Conservation (phyloP, 2,888 invertebrate species). For the Sminthurinus aureus region DNA sequence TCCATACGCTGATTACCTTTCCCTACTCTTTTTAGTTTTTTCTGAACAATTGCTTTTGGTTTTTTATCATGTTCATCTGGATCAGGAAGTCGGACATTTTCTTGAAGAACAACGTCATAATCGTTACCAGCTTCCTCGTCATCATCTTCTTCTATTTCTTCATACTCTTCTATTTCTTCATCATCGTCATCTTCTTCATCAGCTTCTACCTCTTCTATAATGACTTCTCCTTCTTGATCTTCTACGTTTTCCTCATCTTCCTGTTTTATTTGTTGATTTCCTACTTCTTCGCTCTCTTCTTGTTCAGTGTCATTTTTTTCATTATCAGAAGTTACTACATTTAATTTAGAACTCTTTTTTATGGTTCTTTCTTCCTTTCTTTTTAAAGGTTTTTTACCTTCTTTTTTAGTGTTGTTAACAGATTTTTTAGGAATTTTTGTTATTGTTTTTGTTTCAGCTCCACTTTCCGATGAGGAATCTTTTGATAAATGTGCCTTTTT, state of each 20-base stretch:
- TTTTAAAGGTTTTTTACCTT: background rate
- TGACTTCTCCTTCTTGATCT: background rate
- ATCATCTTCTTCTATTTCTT: constrained; percentile 46
- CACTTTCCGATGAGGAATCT: background rate
- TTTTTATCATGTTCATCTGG: constrained; percentile 25
- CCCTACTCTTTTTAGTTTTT: background rate
- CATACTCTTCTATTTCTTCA: constrained; percentile 45
- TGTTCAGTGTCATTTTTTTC: no score
- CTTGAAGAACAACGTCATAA: constrained; percentile 44
- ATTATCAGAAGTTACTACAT: no score
- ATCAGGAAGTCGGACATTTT: constrained; percentile 44
- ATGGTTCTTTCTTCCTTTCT: background rate
- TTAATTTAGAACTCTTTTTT: background rate
- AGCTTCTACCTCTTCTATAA: background rate
- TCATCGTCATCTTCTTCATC: constrained; percentile 31
- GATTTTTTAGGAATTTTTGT: background rate
- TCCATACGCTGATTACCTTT: background rate
- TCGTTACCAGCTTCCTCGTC: constrained; percentile 19
- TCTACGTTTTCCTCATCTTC: background rate
- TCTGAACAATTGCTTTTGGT: background rate
- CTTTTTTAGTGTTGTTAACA: no score
- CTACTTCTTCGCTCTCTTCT: no score
- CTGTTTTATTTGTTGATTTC: background rate
- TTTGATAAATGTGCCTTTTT: background rate
- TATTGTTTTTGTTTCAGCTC: background rate